A percentile compares a stretch with the other conserved stretches of the same genome.
These are phyloP conservation scores for Oegoconia quadripuncta DNA, from an alignment of 2,888 invertebrate genomes.

Conservation along the genomic window DNA sequence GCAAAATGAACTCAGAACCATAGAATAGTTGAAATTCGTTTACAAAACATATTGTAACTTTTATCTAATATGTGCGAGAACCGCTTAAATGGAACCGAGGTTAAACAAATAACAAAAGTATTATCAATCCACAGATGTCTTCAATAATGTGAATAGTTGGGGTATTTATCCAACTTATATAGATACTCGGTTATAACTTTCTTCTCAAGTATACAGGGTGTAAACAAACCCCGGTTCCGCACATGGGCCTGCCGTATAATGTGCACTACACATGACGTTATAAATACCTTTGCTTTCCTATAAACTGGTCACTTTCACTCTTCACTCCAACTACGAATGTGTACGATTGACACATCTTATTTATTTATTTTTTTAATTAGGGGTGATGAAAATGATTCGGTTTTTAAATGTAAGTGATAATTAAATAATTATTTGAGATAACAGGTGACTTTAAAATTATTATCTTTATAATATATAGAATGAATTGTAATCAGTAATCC, in stretches of 20 bases:
- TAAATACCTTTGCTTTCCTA: slow-evolving; percentile 50
- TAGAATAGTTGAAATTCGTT: too few relatives aligned
- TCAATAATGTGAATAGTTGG: too few relatives aligned
- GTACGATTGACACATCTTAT: slow-evolving; percentile 23
- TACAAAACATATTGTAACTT: too few relatives aligned
- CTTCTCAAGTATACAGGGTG: slow-evolving; percentile 38
- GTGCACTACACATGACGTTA: slow-evolving; percentile 27
- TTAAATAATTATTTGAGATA: not conserved
- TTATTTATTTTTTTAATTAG: not conserved
- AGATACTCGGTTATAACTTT: slow-evolving; percentile 35
- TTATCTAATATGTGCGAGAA: too few relatives aligned
- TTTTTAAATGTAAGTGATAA: slow-evolving; percentile 48
- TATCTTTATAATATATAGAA: too few relatives aligned
- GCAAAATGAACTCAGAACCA: too few relatives aligned
- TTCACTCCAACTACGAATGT: slow-evolving; percentile 25
- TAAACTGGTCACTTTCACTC: slow-evolving; percentile 47
- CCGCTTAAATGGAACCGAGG: too few relatives aligned
- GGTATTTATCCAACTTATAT: slow-evolving; percentile 33
- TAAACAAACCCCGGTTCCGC: slow-evolving; percentile 42
- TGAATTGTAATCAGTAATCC: too few relatives aligned
- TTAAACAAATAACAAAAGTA: too few relatives aligned
- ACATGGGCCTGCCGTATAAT: slow-evolving; percentile 17
- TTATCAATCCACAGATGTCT: too few relatives aligned
- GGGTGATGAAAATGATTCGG: slow-evolving; percentile 39
- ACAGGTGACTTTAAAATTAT: too few relatives aligned